Percentiles rank a stretch among this genome's conserved stretches.
phyloP scores from a whole-genome alignment of 2,113 vertebrate genomes.

The Pituophis catenifer region DNA sequence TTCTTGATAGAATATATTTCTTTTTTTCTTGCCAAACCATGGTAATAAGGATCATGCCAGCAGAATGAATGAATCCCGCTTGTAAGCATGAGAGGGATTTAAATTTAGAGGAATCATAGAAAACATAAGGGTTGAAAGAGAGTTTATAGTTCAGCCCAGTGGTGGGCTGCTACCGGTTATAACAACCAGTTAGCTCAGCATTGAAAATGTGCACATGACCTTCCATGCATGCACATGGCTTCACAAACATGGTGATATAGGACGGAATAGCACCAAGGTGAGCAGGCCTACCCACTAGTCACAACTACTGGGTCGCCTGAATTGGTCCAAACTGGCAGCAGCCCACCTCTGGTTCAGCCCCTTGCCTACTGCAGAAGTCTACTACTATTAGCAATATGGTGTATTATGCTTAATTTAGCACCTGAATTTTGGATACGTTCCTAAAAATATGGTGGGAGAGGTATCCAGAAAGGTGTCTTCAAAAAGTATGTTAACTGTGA shows the following conservation, averaged over 20 bases:
- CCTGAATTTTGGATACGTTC: background rate
- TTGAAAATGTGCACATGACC: too few relatives aligned
- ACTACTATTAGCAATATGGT: background rate
- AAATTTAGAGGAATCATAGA: background rate
- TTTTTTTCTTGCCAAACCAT: background rate
- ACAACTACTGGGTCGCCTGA: too few relatives aligned
- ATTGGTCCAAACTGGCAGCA: too few relatives aligned
- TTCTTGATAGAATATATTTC: background rate
- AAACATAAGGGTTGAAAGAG: background rate
- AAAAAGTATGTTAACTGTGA: slow-evolving; percentile 26
- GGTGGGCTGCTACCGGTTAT: too few relatives aligned
- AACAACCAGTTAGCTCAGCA: too few relatives aligned
- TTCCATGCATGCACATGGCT: too few relatives aligned
- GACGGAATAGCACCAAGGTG: too few relatives aligned
- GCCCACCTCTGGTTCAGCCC: background rate
- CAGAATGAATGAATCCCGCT: background rate
- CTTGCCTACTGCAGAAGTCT: background rate
- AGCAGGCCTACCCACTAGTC: too few relatives aligned
- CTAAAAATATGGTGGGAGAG: background rate
- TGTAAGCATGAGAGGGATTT: background rate
- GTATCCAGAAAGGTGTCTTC: background rate
- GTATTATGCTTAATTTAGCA: background rate
- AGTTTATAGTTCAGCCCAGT: background rate
- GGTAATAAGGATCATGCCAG: background rate
- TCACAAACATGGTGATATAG: too few relatives aligned